phyloP scores from a whole-genome alignment of 2,797 vertebrate genomes.

The Prunella strophiata region DNA sequence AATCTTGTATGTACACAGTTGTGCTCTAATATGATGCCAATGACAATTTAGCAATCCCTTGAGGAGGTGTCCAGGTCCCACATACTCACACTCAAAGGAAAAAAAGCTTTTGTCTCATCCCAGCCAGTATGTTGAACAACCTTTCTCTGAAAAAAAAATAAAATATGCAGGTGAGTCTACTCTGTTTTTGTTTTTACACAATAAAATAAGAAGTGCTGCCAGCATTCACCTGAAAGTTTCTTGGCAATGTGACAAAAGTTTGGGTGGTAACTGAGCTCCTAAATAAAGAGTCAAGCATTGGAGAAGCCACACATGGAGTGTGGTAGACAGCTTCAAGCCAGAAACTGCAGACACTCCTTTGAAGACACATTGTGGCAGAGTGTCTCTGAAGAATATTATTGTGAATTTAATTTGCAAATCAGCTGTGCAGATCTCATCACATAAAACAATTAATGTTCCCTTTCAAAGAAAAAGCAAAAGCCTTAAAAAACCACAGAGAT shows the following conservation, averaged over 20 bases:
- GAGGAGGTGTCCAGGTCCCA: neutral
- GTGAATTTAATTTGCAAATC: neutral
- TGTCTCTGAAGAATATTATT: neutral
- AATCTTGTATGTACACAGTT: neutral
- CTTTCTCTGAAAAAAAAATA: neutral
- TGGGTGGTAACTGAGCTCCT: neutral
- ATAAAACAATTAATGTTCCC: neutral
- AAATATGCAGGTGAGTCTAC: neutral
- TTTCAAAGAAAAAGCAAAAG: neutral
- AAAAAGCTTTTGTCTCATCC: neutral
- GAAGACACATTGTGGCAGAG: neutral
- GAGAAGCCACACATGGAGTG: neutral
- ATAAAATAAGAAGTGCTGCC: neutral
- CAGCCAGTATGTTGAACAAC: neutral
- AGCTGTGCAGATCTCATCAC: neutral
- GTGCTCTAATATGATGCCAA: neutral
- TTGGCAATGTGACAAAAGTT: neutral
- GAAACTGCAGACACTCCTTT: neutral
- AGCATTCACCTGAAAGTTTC: neutral
- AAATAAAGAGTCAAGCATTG: neutral
- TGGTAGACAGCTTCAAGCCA: neutral
- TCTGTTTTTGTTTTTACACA: neutral
- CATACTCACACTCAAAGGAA: neutral
- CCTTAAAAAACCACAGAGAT: neutral
- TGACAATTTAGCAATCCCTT: neutral